Conservation (phyloP, 2,113 vertebrate species). For the Centrocercus urophasianus region DNA sequence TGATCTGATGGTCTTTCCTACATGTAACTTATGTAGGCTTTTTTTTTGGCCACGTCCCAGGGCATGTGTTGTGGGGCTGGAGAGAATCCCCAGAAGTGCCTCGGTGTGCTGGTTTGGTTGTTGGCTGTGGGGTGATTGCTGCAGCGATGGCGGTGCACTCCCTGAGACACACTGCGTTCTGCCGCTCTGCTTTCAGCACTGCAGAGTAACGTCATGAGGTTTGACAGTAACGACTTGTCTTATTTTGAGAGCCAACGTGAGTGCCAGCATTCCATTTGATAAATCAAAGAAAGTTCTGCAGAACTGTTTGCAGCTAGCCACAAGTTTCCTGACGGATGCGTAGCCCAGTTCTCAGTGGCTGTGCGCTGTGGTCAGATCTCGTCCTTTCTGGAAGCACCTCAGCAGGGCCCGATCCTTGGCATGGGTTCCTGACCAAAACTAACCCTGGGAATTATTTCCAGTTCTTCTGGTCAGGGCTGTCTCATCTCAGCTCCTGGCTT, state of each 20-base stretch:
- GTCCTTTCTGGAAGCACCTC: neutral
- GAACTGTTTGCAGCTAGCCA: neutral
- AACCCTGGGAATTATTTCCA: neutral
- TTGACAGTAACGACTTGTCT: neutral
- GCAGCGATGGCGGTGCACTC: neutral
- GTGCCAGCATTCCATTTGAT: neutral
- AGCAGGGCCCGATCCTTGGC: neutral
- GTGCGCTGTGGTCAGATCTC: neutral
- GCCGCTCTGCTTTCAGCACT: neutral
- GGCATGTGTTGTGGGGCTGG: neutral
- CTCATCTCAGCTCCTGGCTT: neutral
- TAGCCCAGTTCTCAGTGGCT: neutral
- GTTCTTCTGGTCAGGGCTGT: neutral
- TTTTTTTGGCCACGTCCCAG: neutral
- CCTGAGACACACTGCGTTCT: neutral
- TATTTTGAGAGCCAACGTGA: rapidly evolving
- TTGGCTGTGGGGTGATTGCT: neutral
- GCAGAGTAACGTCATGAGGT: neutral
- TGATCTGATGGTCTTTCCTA: neutral
- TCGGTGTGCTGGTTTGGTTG: neutral
- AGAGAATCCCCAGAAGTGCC: neutral
- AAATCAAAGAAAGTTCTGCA: neutral
- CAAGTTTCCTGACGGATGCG: neutral
- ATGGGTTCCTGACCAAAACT: neutral
- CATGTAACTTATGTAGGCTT: neutral